Conservation (phyloP, 2,113 vertebrate genomes). For the Excalfactoria chinensis region DNA sequence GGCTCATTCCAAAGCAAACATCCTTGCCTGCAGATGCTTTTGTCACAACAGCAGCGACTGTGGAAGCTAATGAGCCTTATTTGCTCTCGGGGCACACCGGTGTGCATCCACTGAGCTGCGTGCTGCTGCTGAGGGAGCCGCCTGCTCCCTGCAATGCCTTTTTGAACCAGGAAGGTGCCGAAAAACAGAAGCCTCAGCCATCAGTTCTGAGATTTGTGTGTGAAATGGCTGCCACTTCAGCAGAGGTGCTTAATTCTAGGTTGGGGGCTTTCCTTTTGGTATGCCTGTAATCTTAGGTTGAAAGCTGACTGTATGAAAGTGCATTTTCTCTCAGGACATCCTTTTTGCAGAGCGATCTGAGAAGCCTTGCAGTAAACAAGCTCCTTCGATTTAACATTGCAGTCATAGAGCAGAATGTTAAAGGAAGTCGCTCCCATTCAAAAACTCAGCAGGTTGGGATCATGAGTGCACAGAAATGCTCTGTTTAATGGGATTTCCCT, state of each 20-base stretch:
- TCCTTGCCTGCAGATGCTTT: not conserved
- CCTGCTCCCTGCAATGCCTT: not conserved
- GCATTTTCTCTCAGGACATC: not conserved
- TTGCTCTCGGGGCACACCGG: rapidly evolving
- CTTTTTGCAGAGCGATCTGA: not conserved
- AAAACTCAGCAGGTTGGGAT: not conserved
- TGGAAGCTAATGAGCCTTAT: not conserved
- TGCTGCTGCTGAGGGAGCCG: not conserved
- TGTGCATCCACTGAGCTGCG: rapidly evolving
- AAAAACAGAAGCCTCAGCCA: not conserved
- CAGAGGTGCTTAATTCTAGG: not conserved
- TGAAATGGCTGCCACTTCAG: not conserved
- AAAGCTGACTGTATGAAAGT: not conserved
- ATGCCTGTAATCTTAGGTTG: not conserved
- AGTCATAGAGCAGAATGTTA: not conserved
- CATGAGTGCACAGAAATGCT: not conserved
- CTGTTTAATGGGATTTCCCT: not conserved
- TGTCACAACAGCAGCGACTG: not conserved
- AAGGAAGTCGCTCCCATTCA: not conserved
- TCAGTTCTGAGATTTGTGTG: not conserved
- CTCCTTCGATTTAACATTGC: not conserved
- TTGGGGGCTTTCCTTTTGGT: not conserved
- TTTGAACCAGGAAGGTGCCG: not conserved
- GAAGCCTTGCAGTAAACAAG: not conserved
- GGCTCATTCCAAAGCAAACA: slow-evolving; percentile 4